These are phyloP conservation scores for Scolopax mira DNA, from an alignment of 2,113 vertebrate species.

Conservation along the genomic window DNA sequence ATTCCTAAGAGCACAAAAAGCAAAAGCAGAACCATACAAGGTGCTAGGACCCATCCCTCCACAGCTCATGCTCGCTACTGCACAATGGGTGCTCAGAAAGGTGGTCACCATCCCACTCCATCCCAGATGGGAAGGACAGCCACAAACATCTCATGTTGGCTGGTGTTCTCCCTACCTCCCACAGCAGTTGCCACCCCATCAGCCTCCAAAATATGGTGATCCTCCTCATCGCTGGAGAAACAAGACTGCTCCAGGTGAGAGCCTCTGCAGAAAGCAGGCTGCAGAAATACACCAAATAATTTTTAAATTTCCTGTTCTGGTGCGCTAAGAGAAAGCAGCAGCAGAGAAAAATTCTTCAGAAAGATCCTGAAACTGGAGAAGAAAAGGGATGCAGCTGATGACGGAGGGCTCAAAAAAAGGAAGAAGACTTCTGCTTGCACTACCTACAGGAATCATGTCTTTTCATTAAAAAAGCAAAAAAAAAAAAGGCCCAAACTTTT, in stretches of 20 bases:
- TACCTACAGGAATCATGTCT: not conserved
- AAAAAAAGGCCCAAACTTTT: not conserved
- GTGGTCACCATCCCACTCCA: not conserved
- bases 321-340: not conserved
- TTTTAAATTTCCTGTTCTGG: not conserved
- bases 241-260: not conserved
- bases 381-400: not conserved
- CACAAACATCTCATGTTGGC: fast-evolving
- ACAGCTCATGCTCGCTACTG: not conserved
- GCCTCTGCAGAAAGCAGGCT: not conserved
- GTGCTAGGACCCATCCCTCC: not conserved
- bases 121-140: not conserved
- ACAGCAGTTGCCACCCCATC: fast-evolving
- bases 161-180: not conserved
- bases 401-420: not conserved
- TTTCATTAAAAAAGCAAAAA: not conserved
- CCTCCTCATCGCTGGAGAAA: fast-evolving
- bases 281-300: not conserved
- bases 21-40: not conserved
- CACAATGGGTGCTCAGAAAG: not conserved
- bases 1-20: not conserved
- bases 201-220: not conserved
- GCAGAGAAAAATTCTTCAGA: not conserved
- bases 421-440: not conserved
- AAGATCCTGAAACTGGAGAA: not conserved